Base-by-base conservation (phyloP, 2,113 vertebrate genomes). In the Myrmecobius fasciatus region DNA sequence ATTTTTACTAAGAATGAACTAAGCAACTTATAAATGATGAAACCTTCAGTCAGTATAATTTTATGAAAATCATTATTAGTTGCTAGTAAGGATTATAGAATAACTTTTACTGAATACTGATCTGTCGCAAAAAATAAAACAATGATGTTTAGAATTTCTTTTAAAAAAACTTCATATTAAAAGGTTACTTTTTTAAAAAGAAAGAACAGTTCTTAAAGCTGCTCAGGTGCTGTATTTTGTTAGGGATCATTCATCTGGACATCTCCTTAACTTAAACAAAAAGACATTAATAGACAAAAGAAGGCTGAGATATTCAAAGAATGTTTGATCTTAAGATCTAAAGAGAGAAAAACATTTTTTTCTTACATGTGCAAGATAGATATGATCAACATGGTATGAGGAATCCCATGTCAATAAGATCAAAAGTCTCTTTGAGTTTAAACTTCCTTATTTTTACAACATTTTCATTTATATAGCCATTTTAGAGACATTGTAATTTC, bases 81-180 rank as follows among this genome's bases (percentile, higher is more conserved):
- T 97, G 93, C 92, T 89, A 46, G 53, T 90, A 93, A 93, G 3
- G 12, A 89, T 97, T 97, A 48, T 93, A 93, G 92, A 94, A 36
- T 43, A 5, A 95, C 90, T 97, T 51, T 67, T 0, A 24, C 97
- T 8, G 90, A 98, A 97, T 96, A 94, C 26, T 97, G 97, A 98
- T 88, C 93, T 98, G 22, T 93, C 95, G 11, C 26, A 94, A 89
- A 96, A 97, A 31, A 0, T 93, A 88, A 36, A 89, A 83, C n/a
- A 43, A 52, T 93, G 36, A 43, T 49, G 91, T 94, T 96, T 89
- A 43, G 75, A 9, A 22, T 56, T 94, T 83, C 67, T 43, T 83
- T 83, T 24, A 43, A 43, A 93, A 96, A 92, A 52, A 47, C 51
- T 31, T 1, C 1, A 83, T 67, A 25, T 47, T 67, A 88, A 90